Conservation (phyloP, 2,888 invertebrate species). For the Auanema sp. region DNA sequence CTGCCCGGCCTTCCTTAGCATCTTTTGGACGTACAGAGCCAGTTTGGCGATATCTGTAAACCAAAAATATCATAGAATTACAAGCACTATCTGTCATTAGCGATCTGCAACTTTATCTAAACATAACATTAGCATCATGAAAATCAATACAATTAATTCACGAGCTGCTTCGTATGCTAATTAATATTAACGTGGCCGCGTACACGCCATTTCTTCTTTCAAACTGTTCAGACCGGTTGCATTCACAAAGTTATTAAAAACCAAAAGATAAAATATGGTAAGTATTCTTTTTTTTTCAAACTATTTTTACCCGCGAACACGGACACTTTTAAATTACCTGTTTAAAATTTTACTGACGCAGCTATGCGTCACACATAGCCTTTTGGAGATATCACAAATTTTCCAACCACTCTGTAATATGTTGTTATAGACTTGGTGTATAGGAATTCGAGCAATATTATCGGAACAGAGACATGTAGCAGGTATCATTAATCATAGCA, state of each 20-base stretch:
- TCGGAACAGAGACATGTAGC: background rate
- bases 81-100: too few relatives aligned
- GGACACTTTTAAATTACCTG: conserved; percentile 39
- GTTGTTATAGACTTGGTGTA: background rate
- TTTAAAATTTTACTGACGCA: conserved; percentile 63
- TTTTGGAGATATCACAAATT: conserved; percentile 62
- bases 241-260: too few relatives aligned
- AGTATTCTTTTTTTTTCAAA: background rate
- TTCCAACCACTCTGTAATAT: conserved; percentile 55
- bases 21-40: conserved; percentile 63
- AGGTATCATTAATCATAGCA: background rate
- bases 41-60: conserved; percentile 58
- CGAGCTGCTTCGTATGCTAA: too few relatives aligned
- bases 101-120: too few relatives aligned
- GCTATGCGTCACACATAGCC: conserved; percentile 60
- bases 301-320: background rate
- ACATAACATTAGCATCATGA: too few relatives aligned
- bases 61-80: background rate
- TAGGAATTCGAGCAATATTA: too few relatives aligned
- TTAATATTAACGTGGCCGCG: too few relatives aligned
- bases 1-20: conserved; percentile 61
- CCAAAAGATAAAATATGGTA: background rate
- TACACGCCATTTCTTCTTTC: too few relatives aligned
- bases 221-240: too few relatives aligned
- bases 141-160: too few relatives aligned